phyloP scores from a whole-genome alignment of 1,140 invertebrate genomes.

The Drosophila orosa region DNA sequence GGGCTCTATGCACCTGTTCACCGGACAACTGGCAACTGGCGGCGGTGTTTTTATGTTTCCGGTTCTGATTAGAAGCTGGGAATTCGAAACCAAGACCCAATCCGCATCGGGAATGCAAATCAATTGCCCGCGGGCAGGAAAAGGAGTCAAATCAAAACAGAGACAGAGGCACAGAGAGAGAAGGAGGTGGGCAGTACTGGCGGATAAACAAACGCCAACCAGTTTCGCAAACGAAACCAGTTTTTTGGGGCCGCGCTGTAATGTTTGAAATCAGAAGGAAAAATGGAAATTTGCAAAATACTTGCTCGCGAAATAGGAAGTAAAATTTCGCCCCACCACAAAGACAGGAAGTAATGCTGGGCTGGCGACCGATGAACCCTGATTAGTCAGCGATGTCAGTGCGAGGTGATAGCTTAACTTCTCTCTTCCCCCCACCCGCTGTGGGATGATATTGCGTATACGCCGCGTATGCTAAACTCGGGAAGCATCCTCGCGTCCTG shows the following conservation, averaged over 20 bases:
- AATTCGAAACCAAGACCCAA: conserved; percentile 15
- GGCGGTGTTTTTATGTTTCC: conserved; percentile 70
- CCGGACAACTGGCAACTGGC: conserved; percentile 21
- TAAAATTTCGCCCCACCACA: conserved; percentile 50
- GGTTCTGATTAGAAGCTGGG: conserved; percentile 72
- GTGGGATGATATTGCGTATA: conserved; percentile 67
- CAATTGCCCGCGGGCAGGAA: conserved; percentile 59
- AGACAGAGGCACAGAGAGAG: conserved; percentile 4
- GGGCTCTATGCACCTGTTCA: conserved; percentile 67
- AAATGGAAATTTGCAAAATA: conserved; percentile 47
- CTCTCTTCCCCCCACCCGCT: not conserved
- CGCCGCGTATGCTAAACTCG: conserved; percentile 52
- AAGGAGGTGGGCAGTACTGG: not conserved
- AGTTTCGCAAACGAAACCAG: conserved; percentile 79
- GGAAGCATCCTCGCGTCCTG: conserved; percentile 3
- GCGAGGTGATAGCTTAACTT: conserved; percentile 29
- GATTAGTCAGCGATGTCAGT: conserved; percentile 28
- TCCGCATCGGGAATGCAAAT: conserved; percentile 69
- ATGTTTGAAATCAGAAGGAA: conserved; percentile 48
- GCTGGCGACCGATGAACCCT: conserved; percentile 29
- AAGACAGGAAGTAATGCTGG: conserved; percentile 68
- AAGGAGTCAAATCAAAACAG: conserved; percentile 52
- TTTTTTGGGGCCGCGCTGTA: conserved; percentile 44
- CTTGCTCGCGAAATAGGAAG: conserved; percentile 60
- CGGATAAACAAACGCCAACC: conserved; percentile 53